Conservation (phyloP, 1,140 invertebrate species). For the Melanaphis sacchari region DNA sequence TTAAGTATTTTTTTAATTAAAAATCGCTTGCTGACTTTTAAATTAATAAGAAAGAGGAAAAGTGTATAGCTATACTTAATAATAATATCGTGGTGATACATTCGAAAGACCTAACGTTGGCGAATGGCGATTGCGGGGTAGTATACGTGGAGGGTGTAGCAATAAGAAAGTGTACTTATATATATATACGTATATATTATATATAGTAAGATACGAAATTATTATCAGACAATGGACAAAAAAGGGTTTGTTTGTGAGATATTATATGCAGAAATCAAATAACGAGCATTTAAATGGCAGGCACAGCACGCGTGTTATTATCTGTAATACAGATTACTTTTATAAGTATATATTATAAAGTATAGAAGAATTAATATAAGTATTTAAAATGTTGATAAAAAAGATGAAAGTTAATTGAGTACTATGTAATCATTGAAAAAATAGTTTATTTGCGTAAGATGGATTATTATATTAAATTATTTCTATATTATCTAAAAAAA, state of each 20-base stretch:
- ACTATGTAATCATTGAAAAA: too few species aligned
- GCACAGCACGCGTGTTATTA: neutral
- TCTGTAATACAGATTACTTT: neutral
- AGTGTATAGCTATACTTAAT: neutral
- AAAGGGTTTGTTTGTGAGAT: slow-evolving; percentile 28
- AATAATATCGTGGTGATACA: slow-evolving; percentile 21
- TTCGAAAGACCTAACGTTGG: neutral
- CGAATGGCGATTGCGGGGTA: neutral
- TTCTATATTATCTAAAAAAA: neutral
- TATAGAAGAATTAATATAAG: too few species aligned
- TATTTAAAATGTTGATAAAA: neutral
- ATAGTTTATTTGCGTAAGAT: neutral
- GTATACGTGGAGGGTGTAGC: neutral
- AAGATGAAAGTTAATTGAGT: neutral
- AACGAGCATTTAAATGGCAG: neutral
- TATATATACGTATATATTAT: too few species aligned
- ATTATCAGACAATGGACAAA: neutral
- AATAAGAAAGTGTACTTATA: neutral
- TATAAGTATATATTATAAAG: too few species aligned
- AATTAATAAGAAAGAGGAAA: slow-evolving; percentile 38
- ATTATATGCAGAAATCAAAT: neutral
- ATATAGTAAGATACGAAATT: neutral
- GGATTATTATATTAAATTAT: neutral
- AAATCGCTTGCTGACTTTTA: slow-evolving; percentile 34
- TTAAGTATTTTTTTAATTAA: slow-evolving; percentile 58